Conservation (phyloP, 2,113 vertebrate species). For the Sinosuthora webbiana region DNA sequence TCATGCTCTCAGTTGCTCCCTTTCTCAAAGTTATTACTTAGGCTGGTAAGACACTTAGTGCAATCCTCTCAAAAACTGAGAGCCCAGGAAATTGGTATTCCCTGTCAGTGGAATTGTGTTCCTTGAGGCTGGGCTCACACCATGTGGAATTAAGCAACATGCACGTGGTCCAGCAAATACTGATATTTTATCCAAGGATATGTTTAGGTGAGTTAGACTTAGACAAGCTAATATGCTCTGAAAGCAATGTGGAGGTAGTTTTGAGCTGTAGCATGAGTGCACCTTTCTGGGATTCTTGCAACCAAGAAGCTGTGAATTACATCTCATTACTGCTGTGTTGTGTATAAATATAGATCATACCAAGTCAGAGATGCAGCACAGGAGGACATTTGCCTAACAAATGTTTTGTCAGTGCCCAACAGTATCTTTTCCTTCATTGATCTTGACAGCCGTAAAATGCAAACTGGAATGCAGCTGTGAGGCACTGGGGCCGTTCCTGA, state of each 20-base stretch:
- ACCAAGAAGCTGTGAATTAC: background rate
- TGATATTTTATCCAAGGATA: background rate
- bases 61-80: background rate
- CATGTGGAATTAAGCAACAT: background rate
- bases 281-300: background rate
- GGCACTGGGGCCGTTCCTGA: background rate
- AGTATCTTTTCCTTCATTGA: constrained; percentile 14
- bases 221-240: background rate
- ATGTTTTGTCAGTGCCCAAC: background rate
- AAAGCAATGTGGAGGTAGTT: background rate
- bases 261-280: background rate
- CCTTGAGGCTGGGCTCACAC: background rate
- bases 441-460: constrained; percentile 15
- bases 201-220: background rate
- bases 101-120: background rate
- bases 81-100: background rate
- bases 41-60: background rate
- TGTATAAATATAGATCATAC: background rate
- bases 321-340: background rate
- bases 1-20: background rate
- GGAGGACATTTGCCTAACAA: background rate
- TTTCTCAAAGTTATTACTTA: background rate
- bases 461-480: constrained; percentile 22
- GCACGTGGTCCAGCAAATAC: background rate
- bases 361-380: background rate